Percentiles rank a stretch among this genome's conserved stretches.
Conservation (phyloP, 2,797 vertebrate species). For the Uromys caudimaculatus region DNA sequence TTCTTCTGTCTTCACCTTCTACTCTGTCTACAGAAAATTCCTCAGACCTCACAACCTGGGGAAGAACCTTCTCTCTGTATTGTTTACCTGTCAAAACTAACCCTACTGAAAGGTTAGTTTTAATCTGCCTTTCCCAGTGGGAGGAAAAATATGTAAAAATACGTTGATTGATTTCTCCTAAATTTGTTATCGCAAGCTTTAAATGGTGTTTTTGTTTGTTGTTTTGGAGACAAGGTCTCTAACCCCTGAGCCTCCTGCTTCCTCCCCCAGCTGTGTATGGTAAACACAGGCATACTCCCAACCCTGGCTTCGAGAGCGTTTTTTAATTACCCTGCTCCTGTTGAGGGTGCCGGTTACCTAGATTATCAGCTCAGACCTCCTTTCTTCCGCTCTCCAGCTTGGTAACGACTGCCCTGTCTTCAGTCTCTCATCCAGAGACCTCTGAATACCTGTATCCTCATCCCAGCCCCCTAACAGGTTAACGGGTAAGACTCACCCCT, state of each 20-base stretch:
- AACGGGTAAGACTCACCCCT: background rate
- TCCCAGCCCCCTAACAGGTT: background rate
- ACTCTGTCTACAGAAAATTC: background rate
- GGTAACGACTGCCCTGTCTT: background rate
- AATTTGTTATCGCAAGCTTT: background rate
- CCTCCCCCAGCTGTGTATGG: background rate
- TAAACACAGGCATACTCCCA: background rate
- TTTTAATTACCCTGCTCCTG: background rate
- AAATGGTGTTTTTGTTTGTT: background rate
- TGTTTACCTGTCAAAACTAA: conserved; percentile 19
- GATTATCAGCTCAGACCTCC: background rate
- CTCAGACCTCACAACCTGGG: background rate
- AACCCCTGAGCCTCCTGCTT: background rate
- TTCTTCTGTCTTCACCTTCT: background rate
- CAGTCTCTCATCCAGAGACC: background rate
- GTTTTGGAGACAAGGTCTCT: background rate
- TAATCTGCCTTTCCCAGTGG: background rate
- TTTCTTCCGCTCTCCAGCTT: background rate
- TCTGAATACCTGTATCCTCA: background rate
- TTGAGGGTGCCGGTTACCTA: background rate
- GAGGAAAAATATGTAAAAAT: background rate
- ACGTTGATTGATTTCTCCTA: background rate
- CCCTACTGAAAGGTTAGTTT: background rate
- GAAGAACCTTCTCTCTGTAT: background rate
- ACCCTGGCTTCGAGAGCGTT: background rate